Conservation (phyloP, 2,888 invertebrate genomes). For the Pecten maximus region DNA sequence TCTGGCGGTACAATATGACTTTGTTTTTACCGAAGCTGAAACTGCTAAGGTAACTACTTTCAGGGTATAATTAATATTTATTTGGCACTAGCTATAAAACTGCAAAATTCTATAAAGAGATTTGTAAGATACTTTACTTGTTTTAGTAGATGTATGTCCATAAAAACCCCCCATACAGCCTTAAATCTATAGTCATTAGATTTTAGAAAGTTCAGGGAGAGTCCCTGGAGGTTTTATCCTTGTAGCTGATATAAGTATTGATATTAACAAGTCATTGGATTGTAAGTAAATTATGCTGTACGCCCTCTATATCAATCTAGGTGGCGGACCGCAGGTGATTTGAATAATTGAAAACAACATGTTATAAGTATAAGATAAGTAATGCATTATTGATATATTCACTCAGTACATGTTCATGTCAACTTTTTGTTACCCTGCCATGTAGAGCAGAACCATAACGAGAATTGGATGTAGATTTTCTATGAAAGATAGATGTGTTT, state of each 20-base stretch:
- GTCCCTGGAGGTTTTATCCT: not conserved
- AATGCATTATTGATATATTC: not conserved
- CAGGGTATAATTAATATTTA: not conserved
- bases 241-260: not conserved
- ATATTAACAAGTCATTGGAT: not conserved
- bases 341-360: slow-evolving; percentile 26
- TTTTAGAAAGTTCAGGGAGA: not conserved
- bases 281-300: not conserved
- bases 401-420: not conserved
- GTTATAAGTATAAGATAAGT: slow-evolving; percentile 5
- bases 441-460: not conserved
- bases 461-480: not conserved
- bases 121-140: not conserved
- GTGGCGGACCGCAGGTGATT: not conserved
- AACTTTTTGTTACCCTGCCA: not conserved
- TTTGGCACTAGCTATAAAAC: not conserved
- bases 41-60: not conserved
- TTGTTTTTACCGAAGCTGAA: not conserved
- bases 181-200: not conserved
- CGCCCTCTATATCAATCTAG: not conserved
- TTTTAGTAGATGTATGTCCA: too few species aligned
- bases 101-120: not conserved
- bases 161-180: not conserved
- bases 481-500: slow-evolving; percentile 32
- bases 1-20: too few species aligned